Percentiles rank a stretch among this genome's conserved stretches.
phyloP scores from a whole-genome alignment of 1,140 invertebrate genomes.

The Ooceraea biroi region DNA sequence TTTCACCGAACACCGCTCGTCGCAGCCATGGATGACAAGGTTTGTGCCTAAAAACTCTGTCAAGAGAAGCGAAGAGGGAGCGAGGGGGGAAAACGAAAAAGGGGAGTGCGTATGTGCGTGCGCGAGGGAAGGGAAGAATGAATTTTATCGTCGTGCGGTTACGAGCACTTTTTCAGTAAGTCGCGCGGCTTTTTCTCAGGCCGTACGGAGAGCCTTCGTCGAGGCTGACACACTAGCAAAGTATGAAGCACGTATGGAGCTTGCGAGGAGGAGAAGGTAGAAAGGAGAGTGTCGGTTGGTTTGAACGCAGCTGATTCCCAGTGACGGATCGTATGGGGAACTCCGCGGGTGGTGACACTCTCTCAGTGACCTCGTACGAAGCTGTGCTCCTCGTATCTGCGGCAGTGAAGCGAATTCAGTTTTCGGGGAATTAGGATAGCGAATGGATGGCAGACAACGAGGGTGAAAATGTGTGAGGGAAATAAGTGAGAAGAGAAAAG shows the following conservation, averaged over 20 bases:
- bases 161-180: neutral
- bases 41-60: constrained; percentile 78
- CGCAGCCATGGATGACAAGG: constrained; percentile 85
- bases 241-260: neutral
- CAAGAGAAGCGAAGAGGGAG: constrained; percentile 7
- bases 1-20: constrained; percentile 83
- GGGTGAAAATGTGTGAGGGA: neutral
- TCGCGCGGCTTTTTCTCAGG: neutral
- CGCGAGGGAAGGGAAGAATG: constrained; percentile 16
- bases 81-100: constrained; percentile 39
- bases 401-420: neutral
- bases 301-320: constrained; percentile 45
- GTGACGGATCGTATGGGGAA: constrained; percentile 17
- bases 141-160: neutral
- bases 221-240: neutral
- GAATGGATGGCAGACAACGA: constrained; percentile 14
- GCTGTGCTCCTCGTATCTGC: constrained; percentile 2
- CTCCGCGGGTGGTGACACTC: constrained; percentile 22
- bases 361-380: neutral
- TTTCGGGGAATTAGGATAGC: neutral
- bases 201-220: constrained; percentile 16
- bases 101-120: neutral
- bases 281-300: neutral
- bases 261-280: neutral
- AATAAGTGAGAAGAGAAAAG: constrained; percentile 21